phyloP scores from a whole-genome alignment of 2,797 vertebrate genomes.

The Schizothorax lantsangensis region DNA sequence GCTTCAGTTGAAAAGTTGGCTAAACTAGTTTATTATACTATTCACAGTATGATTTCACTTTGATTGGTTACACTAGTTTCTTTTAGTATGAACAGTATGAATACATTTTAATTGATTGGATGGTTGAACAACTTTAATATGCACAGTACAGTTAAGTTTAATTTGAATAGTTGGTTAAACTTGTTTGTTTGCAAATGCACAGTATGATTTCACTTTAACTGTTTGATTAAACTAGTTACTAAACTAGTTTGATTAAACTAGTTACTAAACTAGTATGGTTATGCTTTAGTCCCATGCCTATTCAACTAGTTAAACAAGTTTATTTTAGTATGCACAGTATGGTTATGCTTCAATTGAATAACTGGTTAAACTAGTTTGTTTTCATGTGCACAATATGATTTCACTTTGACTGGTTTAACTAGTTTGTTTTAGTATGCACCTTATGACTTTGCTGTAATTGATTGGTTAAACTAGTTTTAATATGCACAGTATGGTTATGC shows the following conservation, averaged over 20 bases:
- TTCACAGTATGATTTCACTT: not conserved
- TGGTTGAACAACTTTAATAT: not conserved
- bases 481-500: not conserved
- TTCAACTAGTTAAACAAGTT: not conserved
- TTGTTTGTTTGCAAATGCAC: too few relatives aligned
- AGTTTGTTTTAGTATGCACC: not conserved
- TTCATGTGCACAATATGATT: too few relatives aligned
- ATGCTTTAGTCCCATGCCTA: not conserved
- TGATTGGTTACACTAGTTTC: not conserved
- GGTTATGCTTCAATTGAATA: not conserved
- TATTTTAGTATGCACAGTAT: not conserved
- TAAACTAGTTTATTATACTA: not conserved
- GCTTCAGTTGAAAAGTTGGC: not conserved
- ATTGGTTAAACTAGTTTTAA: not conserved
- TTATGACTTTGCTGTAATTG: too few relatives aligned
- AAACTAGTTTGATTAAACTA: too few relatives aligned
- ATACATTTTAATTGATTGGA: too few relatives aligned
- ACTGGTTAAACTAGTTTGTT: not conserved
- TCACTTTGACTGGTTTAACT: not conserved
- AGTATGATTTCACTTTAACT: not conserved
- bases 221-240: too few relatives aligned
- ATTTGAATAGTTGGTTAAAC: too few relatives aligned
- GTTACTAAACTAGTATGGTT: too few relatives aligned
- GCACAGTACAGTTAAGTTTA: too few relatives aligned
- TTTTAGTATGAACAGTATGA: not conserved